phyloP scores from a whole-genome alignment of 2,888 invertebrate genomes.

The Taenaris catops region DNA sequence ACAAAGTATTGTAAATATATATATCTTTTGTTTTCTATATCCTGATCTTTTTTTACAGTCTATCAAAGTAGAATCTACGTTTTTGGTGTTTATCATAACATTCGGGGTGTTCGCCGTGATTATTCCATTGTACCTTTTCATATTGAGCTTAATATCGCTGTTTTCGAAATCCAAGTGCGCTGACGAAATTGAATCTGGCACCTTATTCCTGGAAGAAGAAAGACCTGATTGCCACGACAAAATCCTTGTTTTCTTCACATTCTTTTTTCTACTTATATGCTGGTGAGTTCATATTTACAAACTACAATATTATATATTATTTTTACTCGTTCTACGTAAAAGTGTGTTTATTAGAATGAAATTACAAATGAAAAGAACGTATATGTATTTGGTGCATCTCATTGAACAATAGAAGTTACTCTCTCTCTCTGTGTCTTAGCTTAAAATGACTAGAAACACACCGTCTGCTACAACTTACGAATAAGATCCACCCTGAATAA shows the following conservation, averaged over 20 bases:
- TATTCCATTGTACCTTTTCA: slow-evolving; percentile 77
- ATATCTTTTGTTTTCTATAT: too few species aligned
- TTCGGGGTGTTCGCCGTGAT: slow-evolving; percentile 83
- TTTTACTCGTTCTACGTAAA: too few species aligned
- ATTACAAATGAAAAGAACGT: too few species aligned
- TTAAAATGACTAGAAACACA: too few species aligned
- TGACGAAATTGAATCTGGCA: slow-evolving; percentile 62
- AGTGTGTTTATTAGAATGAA: too few species aligned
- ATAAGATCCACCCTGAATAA: too few species aligned
- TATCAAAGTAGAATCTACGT: slow-evolving; percentile 85
- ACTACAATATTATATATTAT: slow-evolving; percentile 1
- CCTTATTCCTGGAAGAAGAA: slow-evolving; percentile 52
- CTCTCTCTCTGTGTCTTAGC: too few species aligned
- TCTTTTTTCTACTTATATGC: slow-evolving; percentile 59
- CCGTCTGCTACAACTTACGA: too few species aligned
- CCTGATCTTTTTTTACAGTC: slow-evolving; percentile 78
- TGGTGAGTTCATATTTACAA: slow-evolving; percentile 46
- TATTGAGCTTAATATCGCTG: slow-evolving; percentile 77
- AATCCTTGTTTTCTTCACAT: slow-evolving; percentile 50
- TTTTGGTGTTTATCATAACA: slow-evolving; percentile 81
- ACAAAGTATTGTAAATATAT: too few species aligned
- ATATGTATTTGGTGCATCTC: too few species aligned
- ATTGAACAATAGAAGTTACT: too few species aligned
- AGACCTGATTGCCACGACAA: slow-evolving; percentile 60
- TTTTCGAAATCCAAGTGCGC: slow-evolving; percentile 52